Evolutionary conservation across 2,113 vertebrate species (phyloP).

Genomic region (Sakesphorus luctuosus): DNA sequence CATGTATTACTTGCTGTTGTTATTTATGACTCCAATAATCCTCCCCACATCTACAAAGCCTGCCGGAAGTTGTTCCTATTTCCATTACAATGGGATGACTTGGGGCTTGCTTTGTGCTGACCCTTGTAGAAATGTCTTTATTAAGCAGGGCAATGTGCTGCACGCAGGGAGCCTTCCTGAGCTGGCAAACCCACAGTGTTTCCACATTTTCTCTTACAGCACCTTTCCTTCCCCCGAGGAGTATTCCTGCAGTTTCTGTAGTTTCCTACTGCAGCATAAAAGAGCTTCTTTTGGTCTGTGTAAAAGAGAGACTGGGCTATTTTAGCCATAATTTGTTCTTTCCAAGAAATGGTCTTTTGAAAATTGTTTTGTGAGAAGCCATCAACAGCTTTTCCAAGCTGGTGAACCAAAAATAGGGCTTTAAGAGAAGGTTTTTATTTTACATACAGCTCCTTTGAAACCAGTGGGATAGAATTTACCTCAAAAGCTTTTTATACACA

Average conservation of each 20-base stretch:
- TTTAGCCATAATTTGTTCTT: background rate
- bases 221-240: background rate
- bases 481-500: background rate
- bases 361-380: background rate
- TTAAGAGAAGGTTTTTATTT: background rate
- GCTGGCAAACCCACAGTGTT: background rate
- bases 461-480: background rate
- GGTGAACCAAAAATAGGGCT: background rate
- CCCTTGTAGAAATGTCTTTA: slow-evolving; percentile 19
- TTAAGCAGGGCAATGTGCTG: background rate
- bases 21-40: slow-evolving; percentile 36
- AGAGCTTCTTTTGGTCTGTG: background rate
- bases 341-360: background rate
- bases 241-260: background rate
- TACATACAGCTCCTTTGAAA: background rate
- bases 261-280: background rate
- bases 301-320: background rate
- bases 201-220: background rate
- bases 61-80: slow-evolving; percentile 14
- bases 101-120: slow-evolving; percentile 57
- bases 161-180: background rate
- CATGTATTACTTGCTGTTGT: background rate
- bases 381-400: background rate
- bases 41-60: background rate
- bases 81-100: slow-evolving; percentile 47